Evolutionary conservation across 2,113 vertebrate genomes (phyloP), one percentile per base, ranked within the genome.

Genomic region (Laticauda laticaudata): DNA sequence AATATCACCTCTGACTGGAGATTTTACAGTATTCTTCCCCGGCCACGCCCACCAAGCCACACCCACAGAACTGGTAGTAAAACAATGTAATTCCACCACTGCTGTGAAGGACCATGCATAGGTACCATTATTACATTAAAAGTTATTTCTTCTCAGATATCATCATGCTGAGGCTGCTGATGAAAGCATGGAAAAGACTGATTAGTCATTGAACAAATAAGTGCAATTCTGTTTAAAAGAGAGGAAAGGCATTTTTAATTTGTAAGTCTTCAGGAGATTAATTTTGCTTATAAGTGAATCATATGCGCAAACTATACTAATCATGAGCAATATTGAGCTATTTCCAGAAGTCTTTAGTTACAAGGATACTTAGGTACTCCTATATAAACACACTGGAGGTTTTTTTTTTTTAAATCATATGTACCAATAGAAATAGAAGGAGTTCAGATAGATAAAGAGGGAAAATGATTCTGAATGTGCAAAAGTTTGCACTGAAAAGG

Each of bases 121-220:
- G 86, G 89, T 85, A 95, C 90, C 51, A 56, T 94, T 1, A 1
- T 87, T 95, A 39, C 87, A 87, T 96, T 95, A 92, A 96, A 94
- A 95, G 3, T 91, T 91, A 92, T 95, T 93, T 87, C 92, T 91
- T 85, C n/a, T 89, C 92, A 93, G 95, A 95, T 92, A 88, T 89
- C 91, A 91, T 95, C 89, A 94, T 91, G 95, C 61, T 23, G 69
- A 81, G 88, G 34, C 88, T 89, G 51, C 43, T 90, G 45, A 34
- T 93, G 92, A 86, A 87, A 39, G 88, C 88, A 92, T 86, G 53
- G 61, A 93, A 85, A 90, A 93, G 95, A 89, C 61, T 96, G 91
- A 94, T 95, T 95, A 95, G 95, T 97, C 94, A 96, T 94, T 91
- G 92, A 90, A 93, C 29, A 48, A 34, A 45, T 91, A 69, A 95